Percentiles rank a stretch among this genome's conserved stretches.
Evolutionary conservation across 2,888 invertebrate genomes (phyloP).

Genomic region (Hydrotaea diabolus): DNA sequence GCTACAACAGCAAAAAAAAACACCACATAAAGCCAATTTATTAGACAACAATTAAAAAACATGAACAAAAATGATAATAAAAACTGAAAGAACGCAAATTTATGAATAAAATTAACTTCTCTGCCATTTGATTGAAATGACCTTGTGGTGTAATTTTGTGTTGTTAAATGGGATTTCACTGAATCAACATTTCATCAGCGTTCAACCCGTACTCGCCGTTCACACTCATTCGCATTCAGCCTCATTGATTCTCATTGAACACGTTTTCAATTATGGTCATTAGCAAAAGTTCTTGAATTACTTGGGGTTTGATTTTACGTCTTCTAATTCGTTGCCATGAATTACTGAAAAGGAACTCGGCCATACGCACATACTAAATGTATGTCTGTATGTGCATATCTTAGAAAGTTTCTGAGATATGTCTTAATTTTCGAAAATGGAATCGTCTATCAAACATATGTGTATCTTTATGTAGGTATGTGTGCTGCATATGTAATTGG

Average conservation of each 20-base stretch:
- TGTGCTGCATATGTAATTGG: not conserved
- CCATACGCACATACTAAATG: not conserved
- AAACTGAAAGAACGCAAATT: not conserved
- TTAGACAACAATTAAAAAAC: constrained; percentile 21
- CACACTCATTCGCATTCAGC: not conserved
- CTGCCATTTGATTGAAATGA: not conserved
- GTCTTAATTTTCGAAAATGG: not conserved
- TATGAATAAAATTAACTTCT: not conserved
- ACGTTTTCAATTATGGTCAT: constrained; percentile 60
- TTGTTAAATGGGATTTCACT: constrained; percentile 15
- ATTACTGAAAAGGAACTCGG: constrained; percentile 17
- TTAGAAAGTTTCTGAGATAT: constrained; percentile 29
- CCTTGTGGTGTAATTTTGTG: not conserved
- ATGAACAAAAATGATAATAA: not conserved
- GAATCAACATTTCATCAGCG: constrained; percentile 8
- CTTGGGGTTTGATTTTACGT: constrained; percentile 1
- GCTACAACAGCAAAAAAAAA: not conserved
- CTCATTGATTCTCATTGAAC: constrained; percentile 13
- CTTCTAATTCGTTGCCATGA: not conserved
- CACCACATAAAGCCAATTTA: constrained; percentile 33
- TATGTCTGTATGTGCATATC: not conserved
- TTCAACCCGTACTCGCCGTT: not conserved
- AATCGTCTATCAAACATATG: not conserved
- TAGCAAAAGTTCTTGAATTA: constrained; percentile 54
- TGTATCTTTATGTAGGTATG: not conserved